Base-by-base conservation (phyloP, 1,140 invertebrate genomes). In the Elysia chlorotica region DNA sequence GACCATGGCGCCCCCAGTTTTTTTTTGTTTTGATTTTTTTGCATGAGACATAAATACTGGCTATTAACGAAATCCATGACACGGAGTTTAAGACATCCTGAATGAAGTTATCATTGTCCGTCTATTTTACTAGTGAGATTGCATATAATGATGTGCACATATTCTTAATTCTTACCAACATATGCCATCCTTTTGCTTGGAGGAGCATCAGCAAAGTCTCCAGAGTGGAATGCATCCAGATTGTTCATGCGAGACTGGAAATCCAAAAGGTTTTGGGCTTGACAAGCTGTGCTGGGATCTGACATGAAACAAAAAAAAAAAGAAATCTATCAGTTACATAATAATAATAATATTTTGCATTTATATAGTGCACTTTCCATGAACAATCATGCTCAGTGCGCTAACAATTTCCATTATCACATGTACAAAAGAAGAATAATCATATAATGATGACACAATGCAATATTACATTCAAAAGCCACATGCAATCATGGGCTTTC, bases 251-350 rank as follows among this genome's bases (percentile, higher is more conserved):
- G 10, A 21, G 53, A 36, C 54, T 69, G 67, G 38, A 69, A 69
- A n/a, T 59, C 53, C 0, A 48, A 17, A n/a, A 76, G 61, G 41
- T 57, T 73, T 53, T 61, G 38, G 17, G 57, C 61, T 3, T 76
- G 62, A 37, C 74, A 78, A 35, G 57, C 73, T 48, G 35, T 48
- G n/a, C 23, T 25, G 6, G 35, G 62, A 35, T 57, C 35, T 69
- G 28, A 30, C 19, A 54, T 25, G 41, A 30, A 35, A 62, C 33
- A 62, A 31, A n/a, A 56, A 25, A 65, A 41, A 70, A 54, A 65
- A 69, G 38, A 41, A 68, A 14, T 48, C 33, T 5, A 14, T 6
- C 23, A 23, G 21, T 14, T 14, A 23, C 30, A 23, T 23, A 57
- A 57, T 14, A 23, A 23, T 23, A 23, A 57, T 57, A 5, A 14